Conservation (phyloP, 2,113 vertebrate genomes). For the Erinaceus europaeus region DNA sequence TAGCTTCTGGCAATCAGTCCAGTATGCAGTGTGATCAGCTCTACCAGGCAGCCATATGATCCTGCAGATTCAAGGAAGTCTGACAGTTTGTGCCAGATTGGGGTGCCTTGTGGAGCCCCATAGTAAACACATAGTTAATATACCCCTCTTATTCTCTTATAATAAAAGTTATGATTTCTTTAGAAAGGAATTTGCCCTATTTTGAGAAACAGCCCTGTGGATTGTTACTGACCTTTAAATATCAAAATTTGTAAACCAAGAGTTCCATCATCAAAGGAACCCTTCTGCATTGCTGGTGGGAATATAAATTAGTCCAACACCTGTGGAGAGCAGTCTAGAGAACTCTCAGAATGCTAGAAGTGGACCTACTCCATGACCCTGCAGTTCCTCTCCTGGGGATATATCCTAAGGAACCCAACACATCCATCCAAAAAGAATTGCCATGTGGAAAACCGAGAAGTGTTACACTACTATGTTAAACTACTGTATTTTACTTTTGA, state of each 20-base stretch:
- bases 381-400: too few relatives aligned
- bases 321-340: too few relatives aligned
- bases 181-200: background rate
- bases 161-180: background rate
- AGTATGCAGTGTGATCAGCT: constrained; percentile 10
- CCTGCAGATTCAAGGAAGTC: constrained; percentile 23
- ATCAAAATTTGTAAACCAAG: background rate
- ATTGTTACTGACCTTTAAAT: background rate
- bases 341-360: too few relatives aligned
- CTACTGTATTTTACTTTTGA: too few relatives aligned
- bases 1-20: constrained; percentile 51
- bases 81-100: constrained; percentile 19
- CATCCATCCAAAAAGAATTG: too few relatives aligned
- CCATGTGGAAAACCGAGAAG: too few relatives aligned
- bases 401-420: too few relatives aligned
- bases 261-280: too few relatives aligned
- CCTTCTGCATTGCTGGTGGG: too few relatives aligned
- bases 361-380: too few relatives aligned
- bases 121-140: background rate
- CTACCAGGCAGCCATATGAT: constrained; percentile 23
- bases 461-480: too few relatives aligned
- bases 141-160: background rate
- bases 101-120: background rate
- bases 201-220: background rate
- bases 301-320: too few relatives aligned